phyloP scores from a whole-genome alignment of 2,888 invertebrate genomes.

The Carpatolechia fugitivella region DNA sequence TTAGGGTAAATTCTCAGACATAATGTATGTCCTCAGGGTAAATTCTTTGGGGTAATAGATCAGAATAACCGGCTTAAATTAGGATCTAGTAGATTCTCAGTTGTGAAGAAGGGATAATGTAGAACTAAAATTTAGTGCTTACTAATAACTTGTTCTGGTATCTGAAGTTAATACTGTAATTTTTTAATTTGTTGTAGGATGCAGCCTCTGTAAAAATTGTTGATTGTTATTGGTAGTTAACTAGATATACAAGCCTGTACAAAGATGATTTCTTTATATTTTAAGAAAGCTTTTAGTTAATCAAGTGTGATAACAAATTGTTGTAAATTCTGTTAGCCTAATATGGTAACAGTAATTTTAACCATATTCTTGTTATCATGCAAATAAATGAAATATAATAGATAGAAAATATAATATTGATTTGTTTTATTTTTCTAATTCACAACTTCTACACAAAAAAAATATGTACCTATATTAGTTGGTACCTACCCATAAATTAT shows the following conservation, averaged over 20 bases:
- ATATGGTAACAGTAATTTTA: slow-evolving; percentile 44
- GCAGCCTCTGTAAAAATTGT: slow-evolving; percentile 54
- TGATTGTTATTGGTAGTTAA: slow-evolving; percentile 50
- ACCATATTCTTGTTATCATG: slow-evolving; percentile 46
- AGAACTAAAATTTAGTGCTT: slow-evolving; percentile 36
- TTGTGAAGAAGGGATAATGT: slow-evolving; percentile 20
- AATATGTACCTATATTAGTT: too few species aligned
- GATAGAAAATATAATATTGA: slow-evolving; percentile 16
- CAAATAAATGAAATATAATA: slow-evolving; percentile 45
- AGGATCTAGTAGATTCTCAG: slow-evolving; percentile 24
- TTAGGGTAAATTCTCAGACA: too few species aligned
- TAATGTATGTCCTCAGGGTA: too few species aligned
- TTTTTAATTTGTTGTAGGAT: slow-evolving; percentile 53
- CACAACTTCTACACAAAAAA: background rate
- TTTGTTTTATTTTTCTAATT: background rate
- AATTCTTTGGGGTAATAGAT: too few species aligned
- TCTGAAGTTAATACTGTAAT: slow-evolving; percentile 44
- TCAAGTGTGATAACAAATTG: slow-evolving; percentile 55
- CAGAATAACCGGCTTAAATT: too few species aligned
- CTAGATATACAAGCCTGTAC: slow-evolving; percentile 66
- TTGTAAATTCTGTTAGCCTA: slow-evolving; percentile 44
- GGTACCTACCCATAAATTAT: too few species aligned
- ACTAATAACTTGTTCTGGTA: slow-evolving; percentile 41
- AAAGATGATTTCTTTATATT: slow-evolving; percentile 59
- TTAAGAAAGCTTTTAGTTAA: slow-evolving; percentile 63